Percentiles rank a stretch among this genome's conserved stretches.
Conservation (phyloP, 1,140 invertebrate species). For the Idris sp. region DNA sequence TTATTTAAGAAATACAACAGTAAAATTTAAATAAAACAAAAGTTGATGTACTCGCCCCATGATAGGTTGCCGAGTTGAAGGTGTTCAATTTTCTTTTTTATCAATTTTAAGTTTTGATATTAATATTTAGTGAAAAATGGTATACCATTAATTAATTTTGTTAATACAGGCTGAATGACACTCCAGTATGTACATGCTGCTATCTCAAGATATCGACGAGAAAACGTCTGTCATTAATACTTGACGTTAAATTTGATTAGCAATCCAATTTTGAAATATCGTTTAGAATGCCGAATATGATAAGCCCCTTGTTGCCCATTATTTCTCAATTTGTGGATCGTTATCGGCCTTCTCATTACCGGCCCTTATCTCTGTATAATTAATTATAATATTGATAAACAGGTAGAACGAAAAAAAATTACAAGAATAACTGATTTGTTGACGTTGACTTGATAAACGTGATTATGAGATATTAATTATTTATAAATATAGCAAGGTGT, state of each 20-base stretch:
- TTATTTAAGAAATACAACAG: too few species aligned
- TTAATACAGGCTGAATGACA: slow-evolving; percentile 6
- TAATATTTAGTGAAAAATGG: too few species aligned
- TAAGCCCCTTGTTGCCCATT: slow-evolving; percentile 47
- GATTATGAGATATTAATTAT: too few species aligned
- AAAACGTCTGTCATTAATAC: slow-evolving; percentile 24
- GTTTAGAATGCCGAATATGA: slow-evolving; percentile 48
- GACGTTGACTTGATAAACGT: too few species aligned
- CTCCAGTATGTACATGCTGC: background rate
- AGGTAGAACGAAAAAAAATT: slow-evolving; percentile 7
- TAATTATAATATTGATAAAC: slow-evolving; percentile 39
- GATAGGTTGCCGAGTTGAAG: too few species aligned
- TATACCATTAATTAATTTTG: background rate
- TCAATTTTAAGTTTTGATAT: too few species aligned
- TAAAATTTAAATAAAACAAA: too few species aligned
- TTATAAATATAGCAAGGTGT: too few species aligned
- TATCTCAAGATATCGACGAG: background rate
- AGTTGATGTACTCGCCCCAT: too few species aligned
- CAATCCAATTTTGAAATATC: slow-evolving; percentile 59
- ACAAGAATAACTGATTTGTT: too few species aligned
- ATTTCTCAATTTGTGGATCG: slow-evolving; percentile 25
- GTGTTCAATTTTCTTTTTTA: too few species aligned
- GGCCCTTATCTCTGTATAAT: slow-evolving; percentile 40
- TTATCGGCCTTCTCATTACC: slow-evolving; percentile 35
- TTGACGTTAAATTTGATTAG: slow-evolving; percentile 56